phyloP scores from a whole-genome alignment of 2,888 invertebrate genomes.

The Idaea biselata region DNA sequence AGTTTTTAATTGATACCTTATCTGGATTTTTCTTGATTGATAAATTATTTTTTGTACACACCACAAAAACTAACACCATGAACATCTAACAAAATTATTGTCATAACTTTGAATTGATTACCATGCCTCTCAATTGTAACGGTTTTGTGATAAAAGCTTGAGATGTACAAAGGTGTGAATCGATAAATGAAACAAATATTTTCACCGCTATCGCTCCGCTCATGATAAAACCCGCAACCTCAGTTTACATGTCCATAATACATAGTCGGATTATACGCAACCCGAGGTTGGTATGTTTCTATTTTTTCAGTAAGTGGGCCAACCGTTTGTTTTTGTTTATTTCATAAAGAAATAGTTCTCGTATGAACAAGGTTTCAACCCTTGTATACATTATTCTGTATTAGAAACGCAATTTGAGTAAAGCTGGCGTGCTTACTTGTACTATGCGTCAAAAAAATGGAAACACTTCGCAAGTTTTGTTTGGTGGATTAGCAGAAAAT shows the following conservation, averaged over 20 bases:
- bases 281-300: constrained; percentile 31
- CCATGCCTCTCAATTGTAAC: too few relatives aligned
- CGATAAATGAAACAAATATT: background rate
- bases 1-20: too few relatives aligned
- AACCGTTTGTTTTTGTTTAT: constrained; percentile 21
- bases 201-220: constrained; percentile 14
- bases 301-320: constrained; percentile 29
- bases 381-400: constrained; percentile 16
- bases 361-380: constrained; percentile 16
- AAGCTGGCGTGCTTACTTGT: background rate
- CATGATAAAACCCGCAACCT: constrained; percentile 21
- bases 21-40: too few relatives aligned
- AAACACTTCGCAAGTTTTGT: too few relatives aligned
- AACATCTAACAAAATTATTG: too few relatives aligned
- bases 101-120: too few relatives aligned
- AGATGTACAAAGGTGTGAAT: too few relatives aligned
- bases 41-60: too few relatives aligned
- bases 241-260: constrained; percentile 34
- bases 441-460: background rate
- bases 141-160: too few relatives aligned
- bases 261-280: constrained; percentile 27
- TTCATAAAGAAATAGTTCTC: constrained; percentile 22
- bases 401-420: background rate
- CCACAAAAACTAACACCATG: too few relatives aligned
- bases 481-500: too few relatives aligned